Evolutionary conservation across 2,888 invertebrate species (phyloP), one percentile per base, ranked within the genome.

Genomic region (Scaptomyza tumidula): DNA sequence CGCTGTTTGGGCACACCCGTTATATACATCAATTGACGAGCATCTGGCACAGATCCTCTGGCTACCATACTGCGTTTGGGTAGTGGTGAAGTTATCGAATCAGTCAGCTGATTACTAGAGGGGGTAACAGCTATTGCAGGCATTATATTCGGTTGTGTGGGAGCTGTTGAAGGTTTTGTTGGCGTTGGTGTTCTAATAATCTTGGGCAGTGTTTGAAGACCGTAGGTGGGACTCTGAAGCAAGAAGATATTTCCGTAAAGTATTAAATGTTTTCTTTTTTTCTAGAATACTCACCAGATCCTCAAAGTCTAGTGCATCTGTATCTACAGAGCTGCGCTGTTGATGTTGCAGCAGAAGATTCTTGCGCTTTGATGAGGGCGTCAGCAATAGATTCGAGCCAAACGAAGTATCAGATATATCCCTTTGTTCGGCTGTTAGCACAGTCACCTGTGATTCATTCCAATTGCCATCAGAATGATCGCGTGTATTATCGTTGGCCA

Each of bases 381-480:
- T 97, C 33, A 96, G 90, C 56, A 96, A 91, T 39, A 94, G 94
- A 65, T 90, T 90, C 39, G 86, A 82, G 53, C 94, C 92, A 49
- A 93, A 90, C 73, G 94, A 93, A 1, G 79, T 83, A 29, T 91
- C 91, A 29, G 89, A 90, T n/a, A 83, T 84, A 19, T 91, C 91
- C 14, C 82, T 71, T 4, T 90, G 90, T 27, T 96, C 96, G 1
- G 94, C 94, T 4, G 95, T 96, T 37, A 96, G 93, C 14, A 97
- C 96, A 0, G 97, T 97, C 9, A 96, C 95, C 93, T 97, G 97
- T 11, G 97, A 97, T 93, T 97, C 97, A 92, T 97, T 97, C 97
- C 97, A 97, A 88, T 96, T 95, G 53, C 96, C 96, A 90, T 97
- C 97, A 49, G 97, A 97, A 91, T 97, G 96, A 91, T 97, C 97